phyloP scores from a whole-genome alignment of 2,797 vertebrate species.

The Enteromius mattozi region DNA sequence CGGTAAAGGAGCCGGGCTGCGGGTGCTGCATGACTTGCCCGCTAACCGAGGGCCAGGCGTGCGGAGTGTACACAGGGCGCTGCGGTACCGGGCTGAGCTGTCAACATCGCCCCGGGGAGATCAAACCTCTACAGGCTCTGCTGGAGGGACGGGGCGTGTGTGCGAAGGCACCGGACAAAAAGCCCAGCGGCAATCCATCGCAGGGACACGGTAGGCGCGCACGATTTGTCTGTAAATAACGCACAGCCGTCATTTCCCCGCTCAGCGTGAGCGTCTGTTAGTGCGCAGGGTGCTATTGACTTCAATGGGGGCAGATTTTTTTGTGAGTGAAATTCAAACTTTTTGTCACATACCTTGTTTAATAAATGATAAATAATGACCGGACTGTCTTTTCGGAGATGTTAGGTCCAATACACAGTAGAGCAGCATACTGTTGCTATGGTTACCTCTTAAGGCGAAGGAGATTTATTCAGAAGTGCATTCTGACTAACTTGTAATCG shows the following conservation, averaged over 20 bases:
- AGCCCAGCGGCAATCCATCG: constrained; percentile 60
- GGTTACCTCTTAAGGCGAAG: not conserved
- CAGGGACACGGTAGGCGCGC: constrained; percentile 70
- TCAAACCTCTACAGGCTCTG: constrained; percentile 87
- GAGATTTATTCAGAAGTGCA: not conserved
- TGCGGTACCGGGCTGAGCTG: constrained; percentile 88
- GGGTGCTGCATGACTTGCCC: constrained; percentile 95
- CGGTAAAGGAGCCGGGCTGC: constrained; percentile 89
- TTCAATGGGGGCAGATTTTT: not conserved
- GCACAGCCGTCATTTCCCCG: not conserved
- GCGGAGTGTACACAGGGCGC: constrained; percentile 93
- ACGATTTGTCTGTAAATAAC: not conserved
- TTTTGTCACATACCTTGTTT: not conserved
- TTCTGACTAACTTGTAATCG: not conserved
- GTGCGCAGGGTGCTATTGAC: not conserved
- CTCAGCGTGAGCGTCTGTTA: not conserved
- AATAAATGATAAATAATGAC: not conserved
- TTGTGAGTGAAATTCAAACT: not conserved
- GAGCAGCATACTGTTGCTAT: constrained; percentile 29
- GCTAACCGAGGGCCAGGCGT: constrained; percentile 79
- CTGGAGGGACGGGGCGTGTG: constrained; percentile 90
- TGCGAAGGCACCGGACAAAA: constrained; percentile 72
- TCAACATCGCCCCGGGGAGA: constrained; percentile 81
- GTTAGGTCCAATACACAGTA: not conserved
- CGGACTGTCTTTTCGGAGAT: not conserved